Percentiles rank a stretch among this genome's conserved stretches.
phyloP scores from a whole-genome alignment of 2,888 invertebrate species.

The Mycalesis mineus region DNA sequence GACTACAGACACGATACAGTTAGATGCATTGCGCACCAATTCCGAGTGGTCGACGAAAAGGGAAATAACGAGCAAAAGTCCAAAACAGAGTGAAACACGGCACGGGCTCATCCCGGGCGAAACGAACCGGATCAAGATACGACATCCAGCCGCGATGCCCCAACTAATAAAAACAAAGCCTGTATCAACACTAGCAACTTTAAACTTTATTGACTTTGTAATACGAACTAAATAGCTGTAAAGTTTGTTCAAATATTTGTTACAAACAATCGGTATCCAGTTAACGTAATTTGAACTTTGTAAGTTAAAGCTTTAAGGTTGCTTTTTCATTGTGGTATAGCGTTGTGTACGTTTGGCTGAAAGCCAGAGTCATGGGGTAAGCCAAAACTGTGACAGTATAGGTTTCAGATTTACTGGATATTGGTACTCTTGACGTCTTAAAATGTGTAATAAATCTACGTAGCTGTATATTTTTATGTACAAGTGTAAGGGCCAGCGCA shows the following conservation, averaged over 20 bases:
- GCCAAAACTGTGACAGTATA: constrained; percentile 22
- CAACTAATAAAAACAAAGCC: constrained; percentile 23
- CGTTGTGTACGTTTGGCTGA: constrained; percentile 13
- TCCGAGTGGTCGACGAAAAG: constrained; percentile 1
- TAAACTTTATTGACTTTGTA: constrained; percentile 19
- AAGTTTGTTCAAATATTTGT: constrained; percentile 24
- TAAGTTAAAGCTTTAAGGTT: fast-evolving
- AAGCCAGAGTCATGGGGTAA: constrained; percentile 20
- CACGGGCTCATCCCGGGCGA: constrained; percentile 12
- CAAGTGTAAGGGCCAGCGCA: too few relatives aligned
- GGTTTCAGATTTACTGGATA: constrained; percentile 16
- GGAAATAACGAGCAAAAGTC: constrained; percentile 13
- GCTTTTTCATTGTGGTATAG: neutral
- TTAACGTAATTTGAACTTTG: neutral
- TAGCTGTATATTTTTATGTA: neutral
- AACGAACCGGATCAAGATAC: constrained; percentile 9
- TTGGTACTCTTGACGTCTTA: neutral
- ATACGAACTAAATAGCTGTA: constrained; percentile 23
- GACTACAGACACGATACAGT: neutral
- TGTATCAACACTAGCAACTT: constrained; percentile 15
- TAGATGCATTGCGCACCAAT: neutral
- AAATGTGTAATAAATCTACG: neutral
- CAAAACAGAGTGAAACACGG: constrained; percentile 16
- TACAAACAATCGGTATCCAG: neutral
- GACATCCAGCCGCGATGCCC: constrained; percentile 7